Evolutionary conservation across 2,113 vertebrate species (phyloP), one percentile per base, ranked within the genome.

Genomic region (Pterophyllum scalare): DNA sequence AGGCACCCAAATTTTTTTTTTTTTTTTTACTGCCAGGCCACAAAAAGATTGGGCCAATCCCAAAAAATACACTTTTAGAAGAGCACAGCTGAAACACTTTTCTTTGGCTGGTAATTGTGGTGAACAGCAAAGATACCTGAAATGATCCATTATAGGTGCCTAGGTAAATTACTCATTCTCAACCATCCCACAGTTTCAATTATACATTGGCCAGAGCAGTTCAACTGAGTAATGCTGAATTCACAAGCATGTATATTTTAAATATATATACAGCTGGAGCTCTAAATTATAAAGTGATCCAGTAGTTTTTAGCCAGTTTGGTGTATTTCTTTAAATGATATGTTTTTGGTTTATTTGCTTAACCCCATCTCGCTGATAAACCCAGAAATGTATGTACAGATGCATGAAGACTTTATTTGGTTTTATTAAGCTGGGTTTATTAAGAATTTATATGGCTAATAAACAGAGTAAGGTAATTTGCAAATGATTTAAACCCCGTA

Each of bases 81-180:
- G 84, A 90, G 79, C 59, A 57, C 65, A 77, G 81, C 46, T 84
- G 31, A 90, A 82, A 85, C 90, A 84, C 10, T 88, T 87, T 80
- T 89, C 67, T 88, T 81, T 84, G 79, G 58, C 62, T 86, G 49
- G 84, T 87, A 57, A 87, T 87, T 86, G 87, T 82, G 86, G 83
- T 87, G 52, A 85, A 79, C 72, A 74, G 52, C 77, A 84, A 64
- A 82, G 76, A 85, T 83, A 89, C 84, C 80, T 89, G 82, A 87
- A 90, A 79, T 84, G 86, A 90, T 88, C 59, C 28, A 85, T 84
- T 78, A 60, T 64, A 82, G 81, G 65, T 67, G 76, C 38, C 57
- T 65, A 56, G 26, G 26, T 58, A 64, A n/a, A 74, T 92, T 87
- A 76, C 80, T 91, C 86, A 90, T 62, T 65, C 82, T 43, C 43